phyloP scores from a whole-genome alignment of 2,113 vertebrate genomes.

The Lepisosteus oculatus region DNA sequence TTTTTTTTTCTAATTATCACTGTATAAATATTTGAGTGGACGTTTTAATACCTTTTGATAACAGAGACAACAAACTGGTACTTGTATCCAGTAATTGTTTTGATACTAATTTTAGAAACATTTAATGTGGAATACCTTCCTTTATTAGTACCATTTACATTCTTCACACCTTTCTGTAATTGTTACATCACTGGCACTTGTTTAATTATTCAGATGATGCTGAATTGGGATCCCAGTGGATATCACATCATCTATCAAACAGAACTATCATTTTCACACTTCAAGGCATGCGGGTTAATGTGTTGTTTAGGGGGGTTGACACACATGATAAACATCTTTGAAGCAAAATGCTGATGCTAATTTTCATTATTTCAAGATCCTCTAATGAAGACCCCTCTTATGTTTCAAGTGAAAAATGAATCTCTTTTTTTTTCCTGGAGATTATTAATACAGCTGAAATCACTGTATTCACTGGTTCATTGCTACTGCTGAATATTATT shows the following conservation, averaged over 20 bases:
- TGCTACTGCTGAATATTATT: background rate
- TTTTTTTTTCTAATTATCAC: too few species aligned
- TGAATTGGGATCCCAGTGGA: slow-evolving; percentile 49
- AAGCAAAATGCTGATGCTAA: slow-evolving; percentile 53
- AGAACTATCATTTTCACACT: slow-evolving; percentile 44
- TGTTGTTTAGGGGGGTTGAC: slow-evolving; percentile 9
- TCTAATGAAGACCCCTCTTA: slow-evolving; percentile 37
- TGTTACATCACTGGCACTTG: slow-evolving; percentile 49
- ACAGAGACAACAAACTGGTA: too few species aligned
- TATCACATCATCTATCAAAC: slow-evolving; percentile 56
- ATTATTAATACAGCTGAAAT: background rate
- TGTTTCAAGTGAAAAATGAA: background rate
- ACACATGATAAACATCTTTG: slow-evolving; percentile 46
- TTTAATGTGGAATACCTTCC: background rate
- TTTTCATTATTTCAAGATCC: slow-evolving; percentile 54
- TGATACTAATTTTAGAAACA: too few species aligned
- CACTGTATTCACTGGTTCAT: background rate
- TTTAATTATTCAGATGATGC: slow-evolving; percentile 66
- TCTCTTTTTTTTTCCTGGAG: background rate
- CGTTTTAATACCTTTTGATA: too few species aligned
- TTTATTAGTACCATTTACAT: slow-evolving; percentile 40
- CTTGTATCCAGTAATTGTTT: too few species aligned
- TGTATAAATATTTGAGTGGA: too few species aligned
- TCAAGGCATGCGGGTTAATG: slow-evolving; percentile 35
- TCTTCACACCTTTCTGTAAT: slow-evolving; percentile 52